phyloP scores from a whole-genome alignment of 2,888 invertebrate genomes.

The Drosophila ochracea region DNA sequence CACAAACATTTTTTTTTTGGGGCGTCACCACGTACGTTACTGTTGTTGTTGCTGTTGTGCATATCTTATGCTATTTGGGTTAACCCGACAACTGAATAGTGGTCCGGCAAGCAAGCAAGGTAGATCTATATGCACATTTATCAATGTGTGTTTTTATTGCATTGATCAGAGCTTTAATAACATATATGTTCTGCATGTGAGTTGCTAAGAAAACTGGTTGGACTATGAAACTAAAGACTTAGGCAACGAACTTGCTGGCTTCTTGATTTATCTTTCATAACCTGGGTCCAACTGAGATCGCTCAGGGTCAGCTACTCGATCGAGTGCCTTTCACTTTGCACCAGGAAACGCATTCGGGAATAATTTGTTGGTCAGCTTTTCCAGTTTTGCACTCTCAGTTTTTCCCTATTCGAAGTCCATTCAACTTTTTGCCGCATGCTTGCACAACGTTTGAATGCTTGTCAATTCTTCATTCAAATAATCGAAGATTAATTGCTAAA shows the following conservation, averaged over 20 bases:
- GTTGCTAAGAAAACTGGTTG: conserved; percentile 44
- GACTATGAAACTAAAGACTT: conserved; percentile 53
- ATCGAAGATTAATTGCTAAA: conserved; percentile 63
- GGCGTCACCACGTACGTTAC: conserved; percentile 40
- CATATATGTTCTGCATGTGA: conserved; percentile 19
- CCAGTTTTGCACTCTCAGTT: conserved; percentile 1
- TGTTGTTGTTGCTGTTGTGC: conserved; percentile 42
- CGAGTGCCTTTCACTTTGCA: conserved; percentile 67
- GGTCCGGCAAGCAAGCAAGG: conserved; percentile 43
- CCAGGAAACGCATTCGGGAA: conserved; percentile 62
- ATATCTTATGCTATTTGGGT: conserved; percentile 54
- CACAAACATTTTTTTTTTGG: conserved; percentile 24
- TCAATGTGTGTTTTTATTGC: conserved; percentile 32
- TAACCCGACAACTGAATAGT: conserved; percentile 59
- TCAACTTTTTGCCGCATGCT: conserved; percentile 61
- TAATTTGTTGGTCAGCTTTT: conserved; percentile 26
- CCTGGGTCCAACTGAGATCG: conserved; percentile 23
- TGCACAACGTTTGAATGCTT: conserved; percentile 29
- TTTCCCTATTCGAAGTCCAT: conserved; percentile 57
- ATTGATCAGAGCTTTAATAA: conserved; percentile 28
- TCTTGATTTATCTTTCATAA: conserved; percentile 61
- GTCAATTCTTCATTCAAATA: conserved; percentile 32
- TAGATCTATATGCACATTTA: conserved; percentile 58
- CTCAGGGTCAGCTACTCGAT: conserved; percentile 66
- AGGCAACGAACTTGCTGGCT: conserved; percentile 64